Evolutionary conservation across 1,140 invertebrate species (phyloP).

Genomic region (Akabosia matsudoensis): DNA sequence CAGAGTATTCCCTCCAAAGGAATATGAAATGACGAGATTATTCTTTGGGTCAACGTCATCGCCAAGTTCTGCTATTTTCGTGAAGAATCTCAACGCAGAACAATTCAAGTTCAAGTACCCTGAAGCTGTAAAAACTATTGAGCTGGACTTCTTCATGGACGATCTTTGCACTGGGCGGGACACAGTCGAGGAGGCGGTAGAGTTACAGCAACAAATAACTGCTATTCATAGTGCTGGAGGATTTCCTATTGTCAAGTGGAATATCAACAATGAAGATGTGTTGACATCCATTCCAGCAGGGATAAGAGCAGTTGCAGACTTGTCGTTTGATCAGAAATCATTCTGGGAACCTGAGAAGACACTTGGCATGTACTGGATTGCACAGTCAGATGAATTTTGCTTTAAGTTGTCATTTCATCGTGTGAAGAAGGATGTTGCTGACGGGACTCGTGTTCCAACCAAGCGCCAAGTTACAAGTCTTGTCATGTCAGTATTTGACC

Average conservation of each 20-base stretch:
- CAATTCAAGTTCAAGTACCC: background rate
- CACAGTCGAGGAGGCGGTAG: background rate
- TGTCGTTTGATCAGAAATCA: background rate
- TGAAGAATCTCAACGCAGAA: background rate
- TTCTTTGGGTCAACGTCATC: conserved; percentile 35
- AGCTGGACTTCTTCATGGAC: background rate
- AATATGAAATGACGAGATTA: conserved; percentile 31
- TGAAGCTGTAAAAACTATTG: background rate
- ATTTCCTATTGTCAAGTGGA: conserved; percentile 7
- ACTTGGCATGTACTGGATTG: background rate
- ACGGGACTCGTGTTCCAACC: background rate
- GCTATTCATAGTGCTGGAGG: background rate
- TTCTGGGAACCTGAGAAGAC: background rate
- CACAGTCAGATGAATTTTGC: background rate
- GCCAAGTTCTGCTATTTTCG: background rate
- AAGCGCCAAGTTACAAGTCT: background rate
- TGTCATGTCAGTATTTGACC: conserved; percentile 1
- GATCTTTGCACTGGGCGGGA: background rate
- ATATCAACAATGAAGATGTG: background rate
- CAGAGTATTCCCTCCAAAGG: background rate
- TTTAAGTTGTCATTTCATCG: background rate
- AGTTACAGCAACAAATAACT: background rate
- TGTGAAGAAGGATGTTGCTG: background rate
- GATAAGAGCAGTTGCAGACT: background rate
- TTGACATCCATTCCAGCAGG: background rate